Evolutionary conservation across 2,113 vertebrate genomes (phyloP).

Genomic region (Osmerus mordax): DNA sequence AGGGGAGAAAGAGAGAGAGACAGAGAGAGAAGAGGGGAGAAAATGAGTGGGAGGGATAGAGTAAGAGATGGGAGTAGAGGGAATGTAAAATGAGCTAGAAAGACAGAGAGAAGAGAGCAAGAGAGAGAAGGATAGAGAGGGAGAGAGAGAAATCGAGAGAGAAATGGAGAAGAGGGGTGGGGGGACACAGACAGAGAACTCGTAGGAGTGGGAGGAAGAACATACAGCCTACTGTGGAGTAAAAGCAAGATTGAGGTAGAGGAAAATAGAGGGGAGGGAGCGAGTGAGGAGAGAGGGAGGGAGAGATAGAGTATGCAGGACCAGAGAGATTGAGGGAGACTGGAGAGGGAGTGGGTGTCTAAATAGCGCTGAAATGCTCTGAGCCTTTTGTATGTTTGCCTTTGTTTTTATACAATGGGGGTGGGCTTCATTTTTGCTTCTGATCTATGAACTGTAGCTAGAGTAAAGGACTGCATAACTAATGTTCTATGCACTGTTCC

Average conservation of each 20-base stretch:
- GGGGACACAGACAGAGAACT: not conserved
- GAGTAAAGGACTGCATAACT: not conserved
- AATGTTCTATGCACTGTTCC: too few species aligned
- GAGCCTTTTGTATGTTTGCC: constrained; percentile 60
- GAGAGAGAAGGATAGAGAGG: constrained; percentile 13
- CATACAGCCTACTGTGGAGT: not conserved
- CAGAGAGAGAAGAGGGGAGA: constrained; percentile 27
- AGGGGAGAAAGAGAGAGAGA: constrained; percentile 34
- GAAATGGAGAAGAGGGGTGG: not conserved
- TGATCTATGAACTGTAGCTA: constrained; percentile 58
- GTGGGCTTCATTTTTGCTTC: constrained; percentile 53
- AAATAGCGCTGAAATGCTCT: constrained; percentile 59
- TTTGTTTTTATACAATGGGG: constrained; percentile 57
- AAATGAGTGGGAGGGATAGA: constrained; percentile 17
- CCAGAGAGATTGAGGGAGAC: constrained; percentile 56
- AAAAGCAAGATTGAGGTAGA: not conserved
- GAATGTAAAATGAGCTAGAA: constrained; percentile 20
- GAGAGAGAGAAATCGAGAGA: constrained; percentile 16
- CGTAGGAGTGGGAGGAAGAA: not conserved
- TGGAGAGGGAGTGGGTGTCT: constrained; percentile 69
- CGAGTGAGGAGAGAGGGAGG: constrained; percentile 19
- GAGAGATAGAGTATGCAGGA: constrained; percentile 44
- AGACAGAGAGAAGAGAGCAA: constrained; percentile 8
- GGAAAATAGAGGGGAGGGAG: not conserved
- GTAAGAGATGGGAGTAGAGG: constrained; percentile 32